Conservation (phyloP, 2,113 vertebrate species). For the Urocolius indicus region DNA sequence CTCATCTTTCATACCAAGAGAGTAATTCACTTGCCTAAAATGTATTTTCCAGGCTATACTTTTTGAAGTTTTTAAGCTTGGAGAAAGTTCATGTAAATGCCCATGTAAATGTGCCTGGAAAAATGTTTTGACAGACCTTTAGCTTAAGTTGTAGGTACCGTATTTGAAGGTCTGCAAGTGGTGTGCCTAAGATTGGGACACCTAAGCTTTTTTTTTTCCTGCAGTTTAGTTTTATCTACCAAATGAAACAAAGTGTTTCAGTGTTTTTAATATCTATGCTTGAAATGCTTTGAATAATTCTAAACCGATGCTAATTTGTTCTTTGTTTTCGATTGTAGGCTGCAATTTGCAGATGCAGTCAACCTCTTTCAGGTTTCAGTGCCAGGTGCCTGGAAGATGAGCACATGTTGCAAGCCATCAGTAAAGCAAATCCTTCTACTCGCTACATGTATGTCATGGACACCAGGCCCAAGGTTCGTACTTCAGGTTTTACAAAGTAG, state of each 20-base stretch:
- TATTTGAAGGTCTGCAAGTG: not conserved
- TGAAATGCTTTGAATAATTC: too few species aligned
- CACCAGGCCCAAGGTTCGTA: constrained; percentile 91
- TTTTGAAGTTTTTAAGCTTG: not conserved
- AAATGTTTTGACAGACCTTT: not conserved
- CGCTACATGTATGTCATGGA: constrained; percentile 96
- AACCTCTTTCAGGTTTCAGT: constrained; percentile 97
- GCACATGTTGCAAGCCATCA: constrained; percentile 95
- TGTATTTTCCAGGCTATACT: not conserved
- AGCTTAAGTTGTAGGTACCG: not conserved
- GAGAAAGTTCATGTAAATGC: not conserved
- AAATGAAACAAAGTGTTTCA: not conserved
- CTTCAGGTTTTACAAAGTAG: not conserved
- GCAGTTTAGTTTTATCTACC: not conserved
- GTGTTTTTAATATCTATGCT: not conserved
- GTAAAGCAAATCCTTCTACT: constrained; percentile 92
- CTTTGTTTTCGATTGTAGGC: constrained; percentile 78
- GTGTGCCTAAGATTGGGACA: not conserved
- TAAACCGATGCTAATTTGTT: not conserved
- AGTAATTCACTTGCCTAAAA: not conserved
- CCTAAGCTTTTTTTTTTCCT: not conserved
- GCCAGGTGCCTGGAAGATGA: constrained; percentile 97
- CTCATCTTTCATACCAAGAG: not conserved
- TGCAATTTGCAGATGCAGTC: constrained; percentile 96
- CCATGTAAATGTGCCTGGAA: not conserved